Conservation (phyloP, 2,797 vertebrate genomes). For the Cirrhinus mrigala region DNA sequence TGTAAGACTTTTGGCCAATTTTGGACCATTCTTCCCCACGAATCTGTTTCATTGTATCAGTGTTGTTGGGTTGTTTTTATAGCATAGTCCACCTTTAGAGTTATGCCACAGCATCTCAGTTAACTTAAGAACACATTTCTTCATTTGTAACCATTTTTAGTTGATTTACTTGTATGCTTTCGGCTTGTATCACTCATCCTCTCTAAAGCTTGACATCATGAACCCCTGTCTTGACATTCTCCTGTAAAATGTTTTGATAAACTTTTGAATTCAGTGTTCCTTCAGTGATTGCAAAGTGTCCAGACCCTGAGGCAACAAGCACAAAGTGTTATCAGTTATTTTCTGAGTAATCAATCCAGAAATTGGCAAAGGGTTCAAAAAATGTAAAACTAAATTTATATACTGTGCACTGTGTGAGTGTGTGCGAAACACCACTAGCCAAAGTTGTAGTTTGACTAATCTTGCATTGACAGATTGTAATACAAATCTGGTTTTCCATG, state of each 20-base stretch:
- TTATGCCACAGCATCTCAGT: neutral
- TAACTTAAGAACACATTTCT: neutral
- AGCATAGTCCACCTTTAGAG: neutral
- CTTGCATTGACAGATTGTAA: too few relatives aligned
- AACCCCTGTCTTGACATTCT: neutral
- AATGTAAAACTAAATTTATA: neutral
- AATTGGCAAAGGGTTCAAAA: neutral
- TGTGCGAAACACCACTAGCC: too few relatives aligned
- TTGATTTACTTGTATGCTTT: neutral
- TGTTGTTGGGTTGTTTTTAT: neutral
- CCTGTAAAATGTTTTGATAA: neutral
- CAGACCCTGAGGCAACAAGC: neutral
- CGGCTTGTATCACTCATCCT: neutral
- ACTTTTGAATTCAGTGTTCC: neutral
- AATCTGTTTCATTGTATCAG: neutral
- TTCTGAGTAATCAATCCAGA: neutral
- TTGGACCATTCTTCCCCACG: neutral
- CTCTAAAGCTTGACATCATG: neutral
- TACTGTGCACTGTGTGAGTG: neutral
- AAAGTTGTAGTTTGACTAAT: too few relatives aligned
- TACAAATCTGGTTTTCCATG: too few relatives aligned
- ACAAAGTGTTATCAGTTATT: neutral
- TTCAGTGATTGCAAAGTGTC: neutral
- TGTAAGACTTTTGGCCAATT: neutral
- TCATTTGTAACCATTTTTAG: neutral